phyloP scores from a whole-genome alignment of 1,140 invertebrate genomes.

The Drosophila santomea region DNA sequence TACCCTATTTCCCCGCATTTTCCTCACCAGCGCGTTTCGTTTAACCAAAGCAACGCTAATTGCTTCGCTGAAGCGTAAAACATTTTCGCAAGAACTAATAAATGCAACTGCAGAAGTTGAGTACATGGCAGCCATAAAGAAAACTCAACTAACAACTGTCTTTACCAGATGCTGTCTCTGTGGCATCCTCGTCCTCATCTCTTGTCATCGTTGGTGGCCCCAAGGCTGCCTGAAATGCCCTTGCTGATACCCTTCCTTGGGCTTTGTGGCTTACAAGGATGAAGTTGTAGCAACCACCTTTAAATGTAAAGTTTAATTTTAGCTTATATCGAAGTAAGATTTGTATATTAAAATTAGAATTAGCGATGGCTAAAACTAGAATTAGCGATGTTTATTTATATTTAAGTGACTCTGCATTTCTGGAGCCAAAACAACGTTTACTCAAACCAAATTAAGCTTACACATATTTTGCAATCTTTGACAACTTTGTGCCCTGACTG shows the following conservation, averaged over 20 bases:
- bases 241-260: slow-evolving; percentile 32
- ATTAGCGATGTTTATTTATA: no score
- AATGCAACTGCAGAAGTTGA: slow-evolving; percentile 44
- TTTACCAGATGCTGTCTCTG: slow-evolving; percentile 35
- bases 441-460: not conserved
- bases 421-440: no score
- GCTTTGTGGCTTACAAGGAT: not conserved
- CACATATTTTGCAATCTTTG: slow-evolving; percentile 41
- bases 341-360: no score
- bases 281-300: not conserved
- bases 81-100: slow-evolving; percentile 60
- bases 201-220: slow-evolving; percentile 31
- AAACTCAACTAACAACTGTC: slow-evolving; percentile 22
- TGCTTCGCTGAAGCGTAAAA: slow-evolving; percentile 50
- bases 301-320: no score
- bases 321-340: no score
- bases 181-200: slow-evolving; percentile 26
- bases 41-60: slow-evolving; percentile 39
- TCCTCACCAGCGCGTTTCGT: not conserved
- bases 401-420: no score
- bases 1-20: not conserved
- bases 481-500: slow-evolving; percentile 39
- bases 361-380: no score
- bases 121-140: slow-evolving; percentile 37
- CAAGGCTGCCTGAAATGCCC: slow-evolving; percentile 44